Percentiles rank a stretch among this genome's conserved stretches.
Conservation (phyloP, 2,797 vertebrate species). For the Enteromius trimaculatus region DNA sequence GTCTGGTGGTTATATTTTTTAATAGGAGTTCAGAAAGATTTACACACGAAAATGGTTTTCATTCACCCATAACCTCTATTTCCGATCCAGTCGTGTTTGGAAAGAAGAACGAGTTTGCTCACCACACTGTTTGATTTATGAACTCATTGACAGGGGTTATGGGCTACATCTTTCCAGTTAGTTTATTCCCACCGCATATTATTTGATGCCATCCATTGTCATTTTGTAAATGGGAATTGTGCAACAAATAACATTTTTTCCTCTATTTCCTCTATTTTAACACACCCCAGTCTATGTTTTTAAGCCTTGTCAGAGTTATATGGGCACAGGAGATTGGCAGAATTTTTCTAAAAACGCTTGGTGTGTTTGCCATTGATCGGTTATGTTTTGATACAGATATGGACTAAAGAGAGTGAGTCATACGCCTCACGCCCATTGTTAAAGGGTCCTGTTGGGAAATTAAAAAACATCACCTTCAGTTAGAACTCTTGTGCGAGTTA, state of each 20-base stretch:
- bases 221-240: background rate
- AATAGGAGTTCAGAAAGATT: background rate
- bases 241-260: background rate
- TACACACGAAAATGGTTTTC: constrained; percentile 39
- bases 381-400: constrained; percentile 22
- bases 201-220: constrained; percentile 14
- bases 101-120: constrained; percentile 38
- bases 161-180: constrained; percentile 14
- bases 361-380: constrained; percentile 34
- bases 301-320: background rate
- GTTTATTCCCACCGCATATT: constrained; percentile 3
- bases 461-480: constrained; percentile 35
- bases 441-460: constrained; percentile 45
- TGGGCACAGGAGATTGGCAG: background rate
- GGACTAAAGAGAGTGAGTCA: constrained; percentile 33
- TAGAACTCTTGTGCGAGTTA: constrained; percentile 8
- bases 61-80: constrained; percentile 49
- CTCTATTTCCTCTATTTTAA: background rate
- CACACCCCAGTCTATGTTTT: constrained; percentile 12
- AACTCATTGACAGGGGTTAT: constrained; percentile 26
- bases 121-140: constrained; percentile 27
- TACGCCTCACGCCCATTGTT: constrained; percentile 24
- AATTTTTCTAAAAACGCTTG: background rate
- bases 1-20: constrained; percentile 21
- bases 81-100: constrained; percentile 19